Evolutionary conservation across 2,113 vertebrate species (phyloP), one percentile per base, ranked within the genome.

Genomic region (Dasypus novemcinctus): DNA sequence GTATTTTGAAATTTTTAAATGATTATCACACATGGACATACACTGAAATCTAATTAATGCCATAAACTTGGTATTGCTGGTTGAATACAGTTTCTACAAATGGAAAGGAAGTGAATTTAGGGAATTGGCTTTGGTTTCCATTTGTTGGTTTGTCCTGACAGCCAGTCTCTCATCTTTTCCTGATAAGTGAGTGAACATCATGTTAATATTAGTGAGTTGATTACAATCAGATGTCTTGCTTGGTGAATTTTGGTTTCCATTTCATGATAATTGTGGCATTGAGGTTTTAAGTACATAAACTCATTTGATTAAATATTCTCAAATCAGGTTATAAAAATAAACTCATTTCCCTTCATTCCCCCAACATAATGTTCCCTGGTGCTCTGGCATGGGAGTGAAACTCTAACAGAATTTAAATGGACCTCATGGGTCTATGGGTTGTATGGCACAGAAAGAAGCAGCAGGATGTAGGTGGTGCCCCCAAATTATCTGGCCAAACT

Each of bases 261-360:
- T 91, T 95, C 82, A 76, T 93, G 94, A 72, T 96, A 95, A 97
- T 97, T 96, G 88, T 95, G 91, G 93, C 82, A 80, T 41, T 96
- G 95, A 87, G 49, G 33, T 75, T 96, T 90, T 95, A 95, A 97
- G 86, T 7, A 63, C 93, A 97, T 97, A 63, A 97, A 97, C 92
- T 85, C 76, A 96, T 96, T 98, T 96, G 97, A 98, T 98, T 97
- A 97, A 98, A 98, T 87, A 76, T 96, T 93, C 66, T 96, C 82
- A 94, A 93, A 96, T 93, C 78, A 71, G 81, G 43, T n/a, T 63
- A 25, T 95, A 96, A 95, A 59, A 93, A 91, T 93, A 94, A 93
- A 66, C 46, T 91, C 85, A 61, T 74, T 27, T 13, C 72, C 52
- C 84, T 54, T 46, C 17, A 1, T 46, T n/a, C 63, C 41, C 72